Conservation (phyloP, 2,113 vertebrate species). For the Aplodontia rufa region DNA sequence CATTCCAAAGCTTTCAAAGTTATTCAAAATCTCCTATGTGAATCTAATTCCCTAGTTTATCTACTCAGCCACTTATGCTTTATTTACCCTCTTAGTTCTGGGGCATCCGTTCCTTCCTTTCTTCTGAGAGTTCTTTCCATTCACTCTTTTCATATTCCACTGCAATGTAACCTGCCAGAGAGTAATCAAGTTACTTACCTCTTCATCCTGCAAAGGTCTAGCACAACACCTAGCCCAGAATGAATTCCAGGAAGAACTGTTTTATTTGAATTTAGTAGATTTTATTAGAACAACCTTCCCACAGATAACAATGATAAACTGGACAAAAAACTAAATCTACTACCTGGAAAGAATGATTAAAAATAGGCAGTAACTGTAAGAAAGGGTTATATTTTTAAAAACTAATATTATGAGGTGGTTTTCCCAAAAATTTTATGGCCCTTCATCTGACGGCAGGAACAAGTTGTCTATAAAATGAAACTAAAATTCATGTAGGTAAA, state of each 20-base stretch:
- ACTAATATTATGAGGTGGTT: background rate
- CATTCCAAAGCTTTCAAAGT: background rate
- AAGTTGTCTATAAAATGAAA: background rate
- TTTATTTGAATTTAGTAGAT: background rate
- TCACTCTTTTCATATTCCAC: background rate
- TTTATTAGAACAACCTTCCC: background rate
- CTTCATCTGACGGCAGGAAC: background rate
- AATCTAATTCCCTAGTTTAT: background rate
- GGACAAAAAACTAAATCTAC: background rate
- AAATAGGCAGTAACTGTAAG: background rate
- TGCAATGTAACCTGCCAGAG: background rate
- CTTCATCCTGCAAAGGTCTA: background rate
- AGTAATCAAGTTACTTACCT: background rate
- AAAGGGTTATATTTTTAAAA: background rate
- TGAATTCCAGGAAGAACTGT: background rate
- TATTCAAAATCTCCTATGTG: background rate
- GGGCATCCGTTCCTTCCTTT: background rate
- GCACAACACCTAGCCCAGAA: background rate
- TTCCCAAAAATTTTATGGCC: background rate
- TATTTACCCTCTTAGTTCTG: background rate
- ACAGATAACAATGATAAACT: background rate
- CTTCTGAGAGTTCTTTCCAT: background rate
- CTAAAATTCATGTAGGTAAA: background rate
- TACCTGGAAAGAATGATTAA: background rate
- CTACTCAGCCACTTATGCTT: background rate